Evolutionary conservation across 2,888 invertebrate genomes (phyloP), one percentile per base, ranked within the genome.

Genomic region (Chrysomela aeneicollis): DNA sequence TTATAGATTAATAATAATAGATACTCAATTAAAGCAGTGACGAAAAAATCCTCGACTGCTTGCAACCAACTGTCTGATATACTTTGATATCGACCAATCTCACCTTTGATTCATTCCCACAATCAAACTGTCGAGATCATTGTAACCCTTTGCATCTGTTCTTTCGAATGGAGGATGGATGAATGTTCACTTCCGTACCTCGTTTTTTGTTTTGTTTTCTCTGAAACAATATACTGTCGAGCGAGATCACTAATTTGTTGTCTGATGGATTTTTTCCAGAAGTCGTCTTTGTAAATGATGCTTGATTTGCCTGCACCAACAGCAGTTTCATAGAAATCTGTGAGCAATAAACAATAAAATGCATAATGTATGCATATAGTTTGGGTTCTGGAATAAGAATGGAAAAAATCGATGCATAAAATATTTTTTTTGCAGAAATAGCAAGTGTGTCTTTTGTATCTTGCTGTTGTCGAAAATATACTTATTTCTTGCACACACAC

Each of bases 61-160:
- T 64, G 63, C 58, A 53, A 32, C 66, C 66, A 66, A 66, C 66
- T 66, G 66, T 51, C 60, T 52, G 30, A 59, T 60, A 59, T 66
- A 59, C 52, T 60, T 63, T 61, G 61, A 61, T 68, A 68, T 66
- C 63, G 60, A 59, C 50, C 63, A 63, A 68, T 68, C 68, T 64
- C 63, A 68, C 68, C 63, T 64, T 65, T 51, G 63, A 69, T 63
- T 59, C 66, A 68, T 68, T 70, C 70, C 63, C 68, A 66, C 65
- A 71, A 71, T 71, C 70, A 67, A 67, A 71, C 70, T 68, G 70
- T 71, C 68, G 61, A 63, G 66, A 63, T 60, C 67, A 61, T 67
- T 68, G 49, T 67, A 67, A 71, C 70, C 70, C 70, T 71, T 71
- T 67, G 49, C 70, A 71, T 68, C 68, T 71, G 70, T 67, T 69